Base-by-base conservation (phyloP, 2,888 invertebrate species). In the Eurytoma adleriae region DNA sequence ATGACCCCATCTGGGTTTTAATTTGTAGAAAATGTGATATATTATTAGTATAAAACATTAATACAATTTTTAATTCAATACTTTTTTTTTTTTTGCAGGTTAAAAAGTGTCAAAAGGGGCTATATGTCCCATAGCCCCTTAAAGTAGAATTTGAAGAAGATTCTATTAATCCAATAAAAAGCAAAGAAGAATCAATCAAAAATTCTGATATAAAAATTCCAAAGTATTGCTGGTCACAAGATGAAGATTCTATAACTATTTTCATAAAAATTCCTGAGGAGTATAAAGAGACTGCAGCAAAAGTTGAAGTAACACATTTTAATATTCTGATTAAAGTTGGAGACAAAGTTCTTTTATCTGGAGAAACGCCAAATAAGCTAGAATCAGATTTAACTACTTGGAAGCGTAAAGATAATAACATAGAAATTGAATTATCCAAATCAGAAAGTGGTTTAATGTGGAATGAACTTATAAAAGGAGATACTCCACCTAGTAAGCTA, bases 211-310 rank as follows among this genome's bases (percentile, higher is more conserved):
- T 86, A 50, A 87, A 87, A 82, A 87, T 87, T 75, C 86, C 87
- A 48, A 88, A 86, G 78, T 90, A 93, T 85, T 91, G 91, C 20
- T 94, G 94, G 93, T 91, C 91, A 61, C 94, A 94, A 86, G 92
- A 91, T 73, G 88, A 89, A 59, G 92, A 93, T 30, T 92, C 93
- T 27, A 83, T 94, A 4, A 92, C 90, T 5, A 87, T 93, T 2
- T 87, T 86, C 86, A 69, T 90, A 14, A 88, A 87, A 82, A 78
- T 89, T 62, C 85, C 87, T 0, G 85, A 88, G 56, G 84, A 86
- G 16, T 83, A 84, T 72, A 68, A 10, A 0, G 69, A 80, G 30
- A 70, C 78, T n/a, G 77, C 83, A 62, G 73, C 86, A 16, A 86
- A 85, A 77, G 83, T 91, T 56, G 82, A 84, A 27, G 80, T 87